These are phyloP conservation scores for Danaus melanippus DNA, from an alignment of 1,140 invertebrate species.

Conservation along the genomic window DNA sequence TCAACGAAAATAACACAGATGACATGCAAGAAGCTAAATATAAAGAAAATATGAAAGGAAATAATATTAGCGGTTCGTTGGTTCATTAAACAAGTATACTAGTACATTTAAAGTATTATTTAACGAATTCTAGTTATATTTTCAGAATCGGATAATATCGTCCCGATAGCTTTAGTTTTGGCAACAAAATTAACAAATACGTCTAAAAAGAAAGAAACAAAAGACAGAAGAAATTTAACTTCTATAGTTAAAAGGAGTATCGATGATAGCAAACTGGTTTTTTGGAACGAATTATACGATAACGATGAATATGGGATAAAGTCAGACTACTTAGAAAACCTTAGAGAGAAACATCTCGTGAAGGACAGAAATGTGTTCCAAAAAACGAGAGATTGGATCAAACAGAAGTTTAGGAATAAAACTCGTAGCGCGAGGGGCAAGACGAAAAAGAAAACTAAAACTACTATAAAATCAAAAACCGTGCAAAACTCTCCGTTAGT, in stretches of 20 bases:
- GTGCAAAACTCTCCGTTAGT: not conserved
- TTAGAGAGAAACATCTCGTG: slow-evolving; percentile 29
- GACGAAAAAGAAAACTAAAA: slow-evolving; percentile 6
- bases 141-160: slow-evolving; percentile 1
- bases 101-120: no score
- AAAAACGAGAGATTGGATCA: slow-evolving; percentile 32
- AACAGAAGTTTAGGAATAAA: slow-evolving; percentile 18
- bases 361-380: slow-evolving; percentile 31
- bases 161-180: slow-evolving; percentile 12
- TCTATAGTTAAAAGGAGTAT: slow-evolving; percentile 42
- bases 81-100: no score
- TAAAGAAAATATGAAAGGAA: slow-evolving; percentile 3
- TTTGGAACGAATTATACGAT: slow-evolving; percentile 56
- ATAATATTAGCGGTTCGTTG: not conserved
- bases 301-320: slow-evolving; percentile 55
- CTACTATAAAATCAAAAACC: slow-evolving; percentile 8
- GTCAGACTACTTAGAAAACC: slow-evolving; percentile 36
- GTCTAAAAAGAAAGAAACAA: slow-evolving; percentile 3
- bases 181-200: slow-evolving; percentile 5
- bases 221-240: slow-evolving; percentile 16
- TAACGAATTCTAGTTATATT: not conserved
- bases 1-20: slow-evolving; percentile 19
- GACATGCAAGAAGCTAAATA: not conserved
- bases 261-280: slow-evolving; percentile 31
- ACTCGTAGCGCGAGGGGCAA: slow-evolving; percentile 9